Evolutionary conservation across 2,113 vertebrate species (phyloP).

Genomic region (Callocephalon fimbriatum): DNA sequence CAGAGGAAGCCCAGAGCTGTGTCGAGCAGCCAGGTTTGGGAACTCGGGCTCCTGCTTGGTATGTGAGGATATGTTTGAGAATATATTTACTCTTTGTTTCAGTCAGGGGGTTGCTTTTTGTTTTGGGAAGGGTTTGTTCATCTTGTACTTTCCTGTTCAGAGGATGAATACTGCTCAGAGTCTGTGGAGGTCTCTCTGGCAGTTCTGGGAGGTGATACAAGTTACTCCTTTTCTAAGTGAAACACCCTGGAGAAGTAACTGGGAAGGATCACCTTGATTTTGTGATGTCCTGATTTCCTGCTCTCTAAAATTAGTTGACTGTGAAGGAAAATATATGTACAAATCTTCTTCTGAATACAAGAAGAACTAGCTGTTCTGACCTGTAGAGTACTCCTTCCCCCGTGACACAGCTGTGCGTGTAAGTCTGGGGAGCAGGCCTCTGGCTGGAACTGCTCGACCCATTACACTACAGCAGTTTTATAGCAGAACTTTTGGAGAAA

Average conservation of each 20-base stretch:
- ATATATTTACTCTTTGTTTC: neutral
- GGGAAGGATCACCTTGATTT: neutral
- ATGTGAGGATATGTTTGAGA: neutral
- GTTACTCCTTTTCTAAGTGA: neutral
- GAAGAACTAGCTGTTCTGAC: constrained; percentile 23
- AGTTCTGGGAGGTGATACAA: neutral
- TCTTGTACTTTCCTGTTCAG: neutral
- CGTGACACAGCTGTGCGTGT: neutral
- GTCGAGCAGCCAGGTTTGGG: neutral
- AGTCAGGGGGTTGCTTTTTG: neutral
- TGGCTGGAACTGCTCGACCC: constrained; percentile 19
- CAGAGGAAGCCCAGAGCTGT: neutral
- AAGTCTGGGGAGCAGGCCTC: neutral
- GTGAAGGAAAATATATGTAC: constrained; percentile 24
- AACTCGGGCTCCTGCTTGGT: neutral
- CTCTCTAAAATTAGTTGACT: neutral
- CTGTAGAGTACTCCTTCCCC: constrained; percentile 47
- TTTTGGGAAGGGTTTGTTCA: neutral
- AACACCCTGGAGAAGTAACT: neutral
- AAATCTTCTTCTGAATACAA: constrained; percentile 27
- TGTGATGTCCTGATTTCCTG: neutral
- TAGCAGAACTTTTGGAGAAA: constrained; percentile 1
- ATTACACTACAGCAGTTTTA: constrained; percentile 1
- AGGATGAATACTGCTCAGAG: neutral
- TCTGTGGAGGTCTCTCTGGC: neutral